These are phyloP conservation scores for Momotus momota DNA, from an alignment of 2,797 vertebrate genomes.

Conservation along the genomic window DNA sequence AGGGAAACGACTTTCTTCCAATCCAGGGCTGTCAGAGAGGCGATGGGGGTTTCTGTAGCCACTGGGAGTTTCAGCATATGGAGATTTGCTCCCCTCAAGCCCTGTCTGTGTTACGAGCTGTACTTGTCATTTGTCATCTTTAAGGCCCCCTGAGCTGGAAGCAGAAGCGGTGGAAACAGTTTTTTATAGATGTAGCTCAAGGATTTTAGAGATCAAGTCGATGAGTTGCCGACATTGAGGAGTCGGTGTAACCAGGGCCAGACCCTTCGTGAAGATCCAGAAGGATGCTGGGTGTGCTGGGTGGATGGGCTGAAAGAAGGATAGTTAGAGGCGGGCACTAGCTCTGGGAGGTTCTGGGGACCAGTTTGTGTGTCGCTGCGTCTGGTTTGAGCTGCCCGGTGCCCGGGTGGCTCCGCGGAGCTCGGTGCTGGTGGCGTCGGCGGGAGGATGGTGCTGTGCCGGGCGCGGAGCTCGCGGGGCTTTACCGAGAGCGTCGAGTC, in stretches of 20 bases:
- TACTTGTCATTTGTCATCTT: neutral
- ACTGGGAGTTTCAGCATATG: neutral
- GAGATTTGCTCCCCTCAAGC: neutral
- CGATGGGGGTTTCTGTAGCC: neutral
- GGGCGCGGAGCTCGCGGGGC: accelerated
- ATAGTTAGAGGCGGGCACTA: neutral
- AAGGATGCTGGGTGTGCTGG: neutral
- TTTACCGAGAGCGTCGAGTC: accelerated
- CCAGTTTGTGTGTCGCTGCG: accelerated
- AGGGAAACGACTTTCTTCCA: neutral
- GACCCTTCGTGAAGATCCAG: neutral
- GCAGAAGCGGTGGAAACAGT: neutral
- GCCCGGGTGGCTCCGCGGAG: accelerated
- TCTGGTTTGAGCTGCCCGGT: neutral
- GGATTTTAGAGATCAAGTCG: neutral
- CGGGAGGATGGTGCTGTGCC: neutral
- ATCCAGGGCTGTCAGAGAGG: neutral
- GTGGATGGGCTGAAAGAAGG: neutral
- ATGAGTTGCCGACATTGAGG: neutral
- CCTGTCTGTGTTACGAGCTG: neutral
- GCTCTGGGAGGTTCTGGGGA: neutral
- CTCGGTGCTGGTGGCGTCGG: accelerated
- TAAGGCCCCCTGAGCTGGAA: neutral
- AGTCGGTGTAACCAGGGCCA: neutral
- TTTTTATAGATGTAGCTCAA: neutral